Evolutionary conservation across 2,797 vertebrate genomes (phyloP).

Genomic region (Carapus acus): DNA sequence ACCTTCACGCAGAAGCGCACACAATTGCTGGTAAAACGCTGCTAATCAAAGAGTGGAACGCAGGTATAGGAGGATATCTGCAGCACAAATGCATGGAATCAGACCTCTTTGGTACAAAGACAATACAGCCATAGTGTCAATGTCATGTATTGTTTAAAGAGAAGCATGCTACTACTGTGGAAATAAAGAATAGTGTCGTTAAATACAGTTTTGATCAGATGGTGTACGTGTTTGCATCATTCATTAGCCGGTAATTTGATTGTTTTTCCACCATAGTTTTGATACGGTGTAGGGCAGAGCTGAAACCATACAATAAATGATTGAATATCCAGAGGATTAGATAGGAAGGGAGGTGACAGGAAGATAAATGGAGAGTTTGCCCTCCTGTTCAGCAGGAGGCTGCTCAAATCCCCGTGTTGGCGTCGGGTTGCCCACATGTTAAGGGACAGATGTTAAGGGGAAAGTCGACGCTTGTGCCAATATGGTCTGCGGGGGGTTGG

Average conservation of each 20-base stretch:
- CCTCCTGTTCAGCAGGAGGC: constrained; percentile 37
- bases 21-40: neutral
- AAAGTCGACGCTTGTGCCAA: constrained; percentile 15
- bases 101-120: too few species aligned
- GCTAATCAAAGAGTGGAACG: neutral
- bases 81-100: too few species aligned
- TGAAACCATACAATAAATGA: constrained; percentile 21
- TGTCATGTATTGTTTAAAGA: too few species aligned
- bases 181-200: constrained; percentile 11
- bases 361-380: constrained; percentile 38
- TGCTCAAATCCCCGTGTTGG: constrained; percentile 12
- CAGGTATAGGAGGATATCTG: neutral
- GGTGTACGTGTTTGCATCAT: constrained; percentile 12
- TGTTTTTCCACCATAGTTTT: neutral
- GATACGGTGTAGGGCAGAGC: constrained; percentile 15
- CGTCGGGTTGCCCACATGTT: constrained; percentile 3
- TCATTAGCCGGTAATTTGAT: neutral
- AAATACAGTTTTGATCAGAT: constrained; percentile 20
- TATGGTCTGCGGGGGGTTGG: constrained; percentile 28
- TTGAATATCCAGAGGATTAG: constrained; percentile 16
- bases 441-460: constrained; percentile 30
- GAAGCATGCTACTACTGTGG: constrained; percentile 17
- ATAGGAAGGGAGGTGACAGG: constrained; percentile 18
- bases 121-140: too few species aligned
- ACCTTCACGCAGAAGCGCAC: neutral